Evolutionary conservation across 2,113 vertebrate species (phyloP).

Genomic region (Leucosticte australis): DNA sequence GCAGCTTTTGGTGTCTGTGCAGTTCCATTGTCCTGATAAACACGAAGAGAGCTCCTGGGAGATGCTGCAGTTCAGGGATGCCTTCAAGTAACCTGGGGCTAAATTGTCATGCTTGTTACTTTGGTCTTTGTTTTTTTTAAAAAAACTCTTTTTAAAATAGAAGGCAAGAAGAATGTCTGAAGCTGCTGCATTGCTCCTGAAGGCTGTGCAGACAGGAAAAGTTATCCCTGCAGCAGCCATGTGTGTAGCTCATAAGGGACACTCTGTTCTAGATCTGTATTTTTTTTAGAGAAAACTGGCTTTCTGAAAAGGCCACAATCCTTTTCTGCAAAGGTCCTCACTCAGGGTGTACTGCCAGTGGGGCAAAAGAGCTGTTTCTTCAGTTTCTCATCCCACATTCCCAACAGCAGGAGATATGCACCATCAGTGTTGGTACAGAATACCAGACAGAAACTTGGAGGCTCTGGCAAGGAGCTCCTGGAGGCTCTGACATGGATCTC

Average conservation of each 20-base stretch:
- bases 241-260: neutral
- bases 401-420: neutral
- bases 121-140: neutral
- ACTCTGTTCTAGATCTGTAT: neutral
- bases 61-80: neutral
- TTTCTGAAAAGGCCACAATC: neutral
- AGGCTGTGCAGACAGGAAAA: neutral
- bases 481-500: neutral
- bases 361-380: neutral
- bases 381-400: neutral
- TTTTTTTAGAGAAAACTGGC: neutral
- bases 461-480: neutral
- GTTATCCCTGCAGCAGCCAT: neutral
- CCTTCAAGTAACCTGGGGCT: neutral
- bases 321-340: neutral
- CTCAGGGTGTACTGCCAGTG: neutral
- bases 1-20: neutral
- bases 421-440: neutral
- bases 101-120: fast-evolving
- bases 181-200: neutral
- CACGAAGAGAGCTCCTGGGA: neutral
- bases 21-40: neutral
- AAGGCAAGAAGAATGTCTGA: neutral
- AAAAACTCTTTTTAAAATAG: neutral
- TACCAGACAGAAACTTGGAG: neutral